These are phyloP conservation scores for Ceramica pisi DNA, from an alignment of 2,888 invertebrate species.

Conservation along the genomic window DNA sequence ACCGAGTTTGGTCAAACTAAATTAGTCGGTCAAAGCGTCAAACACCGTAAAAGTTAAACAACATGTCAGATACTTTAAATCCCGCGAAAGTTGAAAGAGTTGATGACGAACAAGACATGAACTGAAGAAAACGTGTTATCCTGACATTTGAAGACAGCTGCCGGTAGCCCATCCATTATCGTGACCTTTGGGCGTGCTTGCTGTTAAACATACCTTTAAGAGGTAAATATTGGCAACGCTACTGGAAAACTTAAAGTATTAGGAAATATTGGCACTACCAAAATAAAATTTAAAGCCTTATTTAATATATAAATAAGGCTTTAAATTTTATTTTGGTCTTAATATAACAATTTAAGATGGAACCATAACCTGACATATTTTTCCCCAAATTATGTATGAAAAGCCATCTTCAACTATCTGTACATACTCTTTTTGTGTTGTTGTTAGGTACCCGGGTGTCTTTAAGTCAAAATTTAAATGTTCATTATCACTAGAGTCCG, in stretches of 20 bases:
- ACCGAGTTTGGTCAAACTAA: too few species aligned
- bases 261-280: neutral
- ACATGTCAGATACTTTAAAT: neutral
- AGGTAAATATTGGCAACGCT: neutral
- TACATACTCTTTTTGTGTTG: too few species aligned
- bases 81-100: slow-evolving; percentile 37
- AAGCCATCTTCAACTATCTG: too few species aligned
- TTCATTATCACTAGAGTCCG: too few species aligned
- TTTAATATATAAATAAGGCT: too few species aligned
- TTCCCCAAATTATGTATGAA: too few species aligned
- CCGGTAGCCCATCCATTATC: slow-evolving; percentile 23
- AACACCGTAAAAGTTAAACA: neutral
- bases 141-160: slow-evolving; percentile 47
- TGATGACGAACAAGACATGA: neutral
- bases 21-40: neutral
- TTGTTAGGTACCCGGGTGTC: too few species aligned
- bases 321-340: too few species aligned
- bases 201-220: slow-evolving; percentile 7
- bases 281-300: neutral
- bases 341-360: too few species aligned
- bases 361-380: too few species aligned
- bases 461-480: too few species aligned
- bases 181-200: slow-evolving; percentile 31
- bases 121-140: slow-evolving; percentile 41
- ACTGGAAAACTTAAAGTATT: neutral